phyloP scores from a whole-genome alignment of 2,888 invertebrate genomes.

The Cephus runcator region DNA sequence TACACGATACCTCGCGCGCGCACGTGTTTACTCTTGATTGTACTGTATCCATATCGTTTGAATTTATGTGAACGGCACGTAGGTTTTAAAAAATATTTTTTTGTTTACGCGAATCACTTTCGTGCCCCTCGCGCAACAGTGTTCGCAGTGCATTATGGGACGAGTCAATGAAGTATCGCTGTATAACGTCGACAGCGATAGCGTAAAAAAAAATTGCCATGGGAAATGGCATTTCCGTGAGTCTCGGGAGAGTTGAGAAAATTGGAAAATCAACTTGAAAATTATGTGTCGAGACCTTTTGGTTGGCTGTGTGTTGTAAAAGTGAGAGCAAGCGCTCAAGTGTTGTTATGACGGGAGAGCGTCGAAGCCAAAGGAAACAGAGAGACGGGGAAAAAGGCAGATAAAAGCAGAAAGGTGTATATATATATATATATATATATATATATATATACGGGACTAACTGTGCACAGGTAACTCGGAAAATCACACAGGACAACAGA shows the following conservation, averaged over 20 bases:
- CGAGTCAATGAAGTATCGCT: neutral
- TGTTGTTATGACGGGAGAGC: neutral
- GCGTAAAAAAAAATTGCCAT: neutral
- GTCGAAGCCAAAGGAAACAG: neutral
- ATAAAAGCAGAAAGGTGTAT: neutral
- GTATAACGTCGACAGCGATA: neutral
- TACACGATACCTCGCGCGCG: neutral
- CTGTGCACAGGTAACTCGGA: neutral
- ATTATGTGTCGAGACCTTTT: neutral
- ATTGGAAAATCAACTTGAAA: neutral
- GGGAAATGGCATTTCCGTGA: neutral
- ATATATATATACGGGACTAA: neutral
- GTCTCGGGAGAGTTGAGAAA: neutral
- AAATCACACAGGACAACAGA: slow-evolving; percentile 23
- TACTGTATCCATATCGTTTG: neutral
- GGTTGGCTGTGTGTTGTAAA: slow-evolving; percentile 27
- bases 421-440: too few species aligned
- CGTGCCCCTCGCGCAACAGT: neutral
- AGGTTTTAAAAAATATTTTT: neutral
- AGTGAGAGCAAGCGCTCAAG: slow-evolving; percentile 27
- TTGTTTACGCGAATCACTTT: neutral
- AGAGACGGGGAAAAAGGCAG: neutral
- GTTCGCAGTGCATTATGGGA: neutral
- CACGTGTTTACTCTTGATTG: neutral
- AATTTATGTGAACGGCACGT: neutral